phyloP scores from a whole-genome alignment of 1,140 invertebrate genomes.

The Eupristina koningsbergeri region DNA sequence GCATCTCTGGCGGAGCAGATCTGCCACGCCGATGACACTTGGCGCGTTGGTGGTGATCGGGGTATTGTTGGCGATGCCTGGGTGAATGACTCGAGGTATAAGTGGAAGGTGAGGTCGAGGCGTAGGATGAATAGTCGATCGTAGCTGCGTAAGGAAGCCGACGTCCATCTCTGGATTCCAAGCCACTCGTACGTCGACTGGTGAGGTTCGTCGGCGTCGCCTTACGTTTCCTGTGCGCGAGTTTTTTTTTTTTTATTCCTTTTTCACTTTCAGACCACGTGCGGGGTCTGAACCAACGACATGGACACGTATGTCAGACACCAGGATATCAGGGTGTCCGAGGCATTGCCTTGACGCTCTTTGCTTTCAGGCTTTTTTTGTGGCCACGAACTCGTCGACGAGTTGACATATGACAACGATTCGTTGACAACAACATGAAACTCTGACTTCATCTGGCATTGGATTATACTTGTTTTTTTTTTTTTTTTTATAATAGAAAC shows the following conservation, averaged over 20 bases:
- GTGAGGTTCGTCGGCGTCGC: conserved; percentile 67
- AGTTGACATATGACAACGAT: background rate
- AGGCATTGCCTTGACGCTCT: background rate
- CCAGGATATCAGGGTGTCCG: too few species aligned
- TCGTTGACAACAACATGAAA: background rate
- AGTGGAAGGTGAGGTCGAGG: background rate
- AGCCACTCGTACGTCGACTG: conserved; percentile 51
- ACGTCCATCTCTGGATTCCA: conserved; percentile 57
- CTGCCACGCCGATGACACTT: conserved; percentile 40
- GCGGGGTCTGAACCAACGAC: background rate
- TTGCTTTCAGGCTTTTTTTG: background rate
- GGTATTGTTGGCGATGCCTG: conserved; percentile 45
- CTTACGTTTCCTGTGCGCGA: conserved; percentile 62
- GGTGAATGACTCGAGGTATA: background rate
- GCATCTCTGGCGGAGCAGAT: conserved; percentile 45
- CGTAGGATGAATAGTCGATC: background rate
- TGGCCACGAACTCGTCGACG: too few species aligned
- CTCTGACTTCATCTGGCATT: too few species aligned
- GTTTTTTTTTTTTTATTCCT: background rate
- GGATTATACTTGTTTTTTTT: too few species aligned
- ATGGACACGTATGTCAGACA: background rate
- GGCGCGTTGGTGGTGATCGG: conserved; percentile 52
- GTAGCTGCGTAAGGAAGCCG: conserved; percentile 40
- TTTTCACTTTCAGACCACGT: background rate
- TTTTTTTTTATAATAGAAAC: too few species aligned